These are phyloP conservation scores for Brachionus rubens DNA, from an alignment of 1,140 invertebrate species.

Conservation along the genomic window DNA sequence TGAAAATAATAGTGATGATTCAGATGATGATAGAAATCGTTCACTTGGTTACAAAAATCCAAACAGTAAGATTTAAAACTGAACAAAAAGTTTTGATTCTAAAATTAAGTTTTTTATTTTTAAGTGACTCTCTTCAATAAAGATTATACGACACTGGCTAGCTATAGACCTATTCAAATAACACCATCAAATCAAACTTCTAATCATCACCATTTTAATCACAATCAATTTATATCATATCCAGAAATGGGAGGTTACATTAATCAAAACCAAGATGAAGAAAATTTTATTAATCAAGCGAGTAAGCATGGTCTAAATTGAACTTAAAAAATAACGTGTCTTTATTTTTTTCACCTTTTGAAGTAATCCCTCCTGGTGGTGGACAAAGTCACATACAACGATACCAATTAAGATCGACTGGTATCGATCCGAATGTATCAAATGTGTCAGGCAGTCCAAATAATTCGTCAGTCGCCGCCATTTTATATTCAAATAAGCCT, in stretches of 20 bases:
- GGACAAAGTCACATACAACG: constrained; percentile 13
- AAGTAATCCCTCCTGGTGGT: neutral
- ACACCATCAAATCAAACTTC: neutral
- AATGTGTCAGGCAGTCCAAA: neutral
- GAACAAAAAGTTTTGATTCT: neutral
- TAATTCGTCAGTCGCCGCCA: neutral
- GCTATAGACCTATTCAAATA: neutral
- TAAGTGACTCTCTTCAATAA: neutral
- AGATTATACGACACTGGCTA: constrained; percentile 6
- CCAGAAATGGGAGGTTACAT: neutral
- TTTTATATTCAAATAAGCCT: neutral
- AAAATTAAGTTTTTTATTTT: neutral
- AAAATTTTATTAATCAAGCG: neutral
- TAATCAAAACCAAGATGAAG: neutral
- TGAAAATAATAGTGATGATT: constrained; percentile 19
- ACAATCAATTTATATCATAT: neutral
- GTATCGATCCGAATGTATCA: neutral
- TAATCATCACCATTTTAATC: constrained; percentile 1
- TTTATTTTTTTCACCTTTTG: no score
- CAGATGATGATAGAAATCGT: constrained; percentile 19
- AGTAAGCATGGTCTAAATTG: no score
- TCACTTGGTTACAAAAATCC: neutral
- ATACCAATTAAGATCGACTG: constrained; percentile 9
- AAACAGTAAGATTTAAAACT: constrained; percentile 2
- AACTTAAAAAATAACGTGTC: no score